Base-by-base conservation (phyloP, 1,140 invertebrate genomes). In the Aphis gossypii region DNA sequence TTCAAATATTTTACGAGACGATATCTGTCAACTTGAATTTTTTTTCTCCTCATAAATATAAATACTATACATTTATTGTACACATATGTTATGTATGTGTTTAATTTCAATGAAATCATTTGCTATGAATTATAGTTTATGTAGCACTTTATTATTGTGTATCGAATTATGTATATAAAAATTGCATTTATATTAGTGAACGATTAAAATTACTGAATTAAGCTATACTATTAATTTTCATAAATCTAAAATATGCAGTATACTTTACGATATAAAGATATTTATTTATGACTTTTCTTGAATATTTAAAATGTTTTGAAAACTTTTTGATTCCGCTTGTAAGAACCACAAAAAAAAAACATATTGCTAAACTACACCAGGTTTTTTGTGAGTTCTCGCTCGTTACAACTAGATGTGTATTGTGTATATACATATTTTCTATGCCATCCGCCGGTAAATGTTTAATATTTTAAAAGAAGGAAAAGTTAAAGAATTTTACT, bases 401-500 rank as follows among this genome's bases (percentile, higher is more conserved):
- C 46, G 86, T 48, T 88, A 54, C 20, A n/a, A 51, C 46, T n/a
- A 18, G 18, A 87, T 48, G 44, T 87, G 46, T 48, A 30, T 30
- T 48, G 14, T 87, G 14, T 87, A 46, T 30, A 48, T 87, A 30
- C 23, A 25, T 46, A 87, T 87, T 51, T 87, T n/a, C 46, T 35
- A 48, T 51, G 14, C 25, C 18, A 48, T 18, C 25, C 30, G 20
- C 30, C 44, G 44, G 25, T 51, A 54, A 21, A 51, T 48, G 87
- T 89, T 56, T 20, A 89, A 89, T 25, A 41, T 56, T 56, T 56
- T n/a, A 56, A 89, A 54, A 25, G 25, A 60, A 5, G 54, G 4
- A 90, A 89, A 90, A 41, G 21, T 90, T 90, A 21, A 90, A 90
- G 25, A 68, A 90, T 90, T 20, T 90, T 44, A n/a, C 23, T 41